Evolutionary conservation across 2,113 vertebrate species (phyloP).

Genomic region (Bubo scandiacus): DNA sequence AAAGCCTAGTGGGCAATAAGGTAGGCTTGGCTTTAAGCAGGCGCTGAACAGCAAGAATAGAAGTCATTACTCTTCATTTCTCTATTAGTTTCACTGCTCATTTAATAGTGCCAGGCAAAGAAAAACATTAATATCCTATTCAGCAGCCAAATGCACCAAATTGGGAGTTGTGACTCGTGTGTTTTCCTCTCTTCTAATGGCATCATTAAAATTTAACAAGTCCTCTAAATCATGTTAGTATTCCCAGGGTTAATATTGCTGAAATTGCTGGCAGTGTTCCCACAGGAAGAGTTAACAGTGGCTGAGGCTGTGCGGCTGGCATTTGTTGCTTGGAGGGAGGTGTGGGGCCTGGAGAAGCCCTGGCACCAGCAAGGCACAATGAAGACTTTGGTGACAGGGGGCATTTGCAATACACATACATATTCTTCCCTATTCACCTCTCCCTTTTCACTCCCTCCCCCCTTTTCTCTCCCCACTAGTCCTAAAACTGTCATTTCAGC

Average conservation of each 20-base stretch:
- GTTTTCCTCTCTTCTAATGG: conserved; percentile 60
- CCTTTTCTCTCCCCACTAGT: background rate
- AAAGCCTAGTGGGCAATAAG: background rate
- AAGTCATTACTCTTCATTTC: background rate
- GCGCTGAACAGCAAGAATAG: background rate
- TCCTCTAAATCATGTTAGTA: conserved; percentile 59
- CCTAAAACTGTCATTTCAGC: conserved; percentile 27
- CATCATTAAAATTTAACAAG: conserved; percentile 68
- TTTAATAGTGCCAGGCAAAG: conserved; percentile 1
- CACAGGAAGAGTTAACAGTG: conserved; percentile 45
- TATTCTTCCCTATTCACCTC: background rate
- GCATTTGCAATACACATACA: background rate
- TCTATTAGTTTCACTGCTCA: background rate
- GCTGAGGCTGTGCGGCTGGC: background rate
- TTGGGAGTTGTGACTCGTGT: background rate
- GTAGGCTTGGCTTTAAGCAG: background rate
- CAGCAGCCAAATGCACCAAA: background rate
- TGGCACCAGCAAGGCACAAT: background rate
- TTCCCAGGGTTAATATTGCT: conserved; percentile 57
- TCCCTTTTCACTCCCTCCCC: background rate
- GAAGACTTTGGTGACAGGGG: background rate
- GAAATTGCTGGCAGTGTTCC: conserved; percentile 47
- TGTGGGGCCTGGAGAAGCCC: background rate
- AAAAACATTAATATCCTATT: background rate
- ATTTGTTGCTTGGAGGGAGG: background rate